Evolutionary conservation across 2,113 vertebrate species (phyloP), one percentile per base, ranked within the genome.

Genomic region (Desmodus rotundus): DNA sequence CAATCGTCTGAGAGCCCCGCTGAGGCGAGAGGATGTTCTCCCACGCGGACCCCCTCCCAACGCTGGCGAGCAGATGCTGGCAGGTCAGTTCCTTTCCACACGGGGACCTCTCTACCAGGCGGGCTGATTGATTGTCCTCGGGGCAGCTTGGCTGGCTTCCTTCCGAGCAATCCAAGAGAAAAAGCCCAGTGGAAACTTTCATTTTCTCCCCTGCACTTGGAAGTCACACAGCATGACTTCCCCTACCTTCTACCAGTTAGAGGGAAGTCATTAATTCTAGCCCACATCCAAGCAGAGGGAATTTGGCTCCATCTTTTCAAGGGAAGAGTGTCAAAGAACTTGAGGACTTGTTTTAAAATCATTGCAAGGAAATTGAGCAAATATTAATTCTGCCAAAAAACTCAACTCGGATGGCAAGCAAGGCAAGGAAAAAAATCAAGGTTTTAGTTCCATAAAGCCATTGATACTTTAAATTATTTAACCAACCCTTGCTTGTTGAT

Each of bases 1-100:
- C 24, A 41, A 0, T 4, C 41, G 7, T 9, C 47, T 10, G 47
- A 16, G 45, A 1, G 7, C 10, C 13, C 24, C 28, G 2, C 14
- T 52, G 52, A 86, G n/a, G 36, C 24, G 14, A 50, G 31, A 38
- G 56, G 22, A 13, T 67, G 3, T 28, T 16, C 56, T 22, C 82
- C 56, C 33, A 11, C 14, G 20, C 5, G 28, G 41, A 10, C 19
- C 14, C 14, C 65, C n/a, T 61, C 26, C 2, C 11, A 36, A 19
- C 14, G 20, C 54, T 19, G 15, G 47, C 36, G 33, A 36, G 26
- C 7, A 5, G 52, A 13, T 20, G 3, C 45, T 77, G 28, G 36
- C 11, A 38, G 31, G 28, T 22, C 45, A 47, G 4, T 15, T 38
- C 73, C 54, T 93, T 36, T 7, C 17, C 14, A 54, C 31, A 17